Evolutionary conservation across 2,888 invertebrate genomes (phyloP), one percentile per base, ranked within the genome.

Genomic region (Synergus gifuensis): DNA sequence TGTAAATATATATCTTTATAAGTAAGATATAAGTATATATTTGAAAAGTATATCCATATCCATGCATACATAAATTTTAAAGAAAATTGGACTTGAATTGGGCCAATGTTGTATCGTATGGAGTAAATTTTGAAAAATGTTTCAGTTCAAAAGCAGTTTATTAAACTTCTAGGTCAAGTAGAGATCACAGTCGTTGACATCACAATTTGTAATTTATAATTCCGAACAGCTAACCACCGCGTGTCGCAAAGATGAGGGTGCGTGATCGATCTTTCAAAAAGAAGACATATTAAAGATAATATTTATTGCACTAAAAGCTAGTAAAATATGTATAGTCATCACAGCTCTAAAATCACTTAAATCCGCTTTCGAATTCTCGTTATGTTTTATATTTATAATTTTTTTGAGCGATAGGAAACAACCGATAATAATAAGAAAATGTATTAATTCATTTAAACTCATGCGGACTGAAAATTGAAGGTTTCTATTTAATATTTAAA

Each of bases 271-370:
- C 18, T 28, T 67, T 36, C 8, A 67, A 67, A 40, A 67, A 67
- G n/a, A 44, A 8, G 14, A 36, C 14, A 11, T 28, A 44, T 16
- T 40, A 36, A 28, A 66, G 12, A n/a, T 42, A 42, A 67, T 67
- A 67, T 67, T 40, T 67, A 14, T n/a, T 18, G 22, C 36, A 44
- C 36, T 40, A 60, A 22, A 60, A 66, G 79, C 81, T 82, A 66
- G n/a, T 66, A 79, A 85, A 87, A 87, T 87, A 86, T 87, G 86
- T 85, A 87, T 86, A 86, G 84, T 87, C 86, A 88, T 87, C 87
- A 88, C 87, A 88, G 88, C 86, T 88, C 86, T 85, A 83, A 87
- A 66, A 87, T 88, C 87, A 88, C 88, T 63, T n/a, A 62, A 9
- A 76, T 60, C 4, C 66, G 77, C 79, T 79, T 79, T 46, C 28